A percentile compares a stretch with the other conserved stretches of the same genome.
These are phyloP conservation scores for Desmophyllum pertusum DNA, from an alignment of 92 coral and sea anemone genomes.

Conservation along the genomic window DNA sequence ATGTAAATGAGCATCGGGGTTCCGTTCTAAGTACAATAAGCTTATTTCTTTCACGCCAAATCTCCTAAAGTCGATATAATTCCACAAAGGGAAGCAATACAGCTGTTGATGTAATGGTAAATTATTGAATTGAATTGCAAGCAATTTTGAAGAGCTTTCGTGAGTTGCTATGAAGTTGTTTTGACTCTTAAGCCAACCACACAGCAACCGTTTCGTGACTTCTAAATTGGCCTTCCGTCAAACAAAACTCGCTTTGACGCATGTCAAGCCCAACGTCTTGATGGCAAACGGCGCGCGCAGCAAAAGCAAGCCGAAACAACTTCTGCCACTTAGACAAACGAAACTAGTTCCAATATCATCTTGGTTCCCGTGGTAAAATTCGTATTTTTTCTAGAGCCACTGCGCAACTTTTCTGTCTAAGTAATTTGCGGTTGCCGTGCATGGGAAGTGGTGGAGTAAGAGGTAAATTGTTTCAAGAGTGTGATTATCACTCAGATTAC, in stretches of 20 bases:
- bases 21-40: constrained; percentile 1
- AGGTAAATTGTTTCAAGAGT: constrained; percentile 57
- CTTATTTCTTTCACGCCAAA: background rate
- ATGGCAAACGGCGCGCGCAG: constrained; percentile 40
- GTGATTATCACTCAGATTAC: constrained; percentile 54
- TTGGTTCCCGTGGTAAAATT: constrained; percentile 47
- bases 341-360: constrained; percentile 26
- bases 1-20: constrained; percentile 15
- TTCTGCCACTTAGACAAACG: constrained; percentile 20
- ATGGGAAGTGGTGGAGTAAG: constrained; percentile 41
- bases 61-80: background rate
- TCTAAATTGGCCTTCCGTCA: constrained; percentile 47
- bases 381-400: constrained; percentile 19
- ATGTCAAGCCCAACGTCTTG: constrained; percentile 33
- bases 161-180: constrained; percentile 48
- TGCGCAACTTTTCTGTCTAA: constrained; percentile 17
- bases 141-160: constrained; percentile 25
- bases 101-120: too few species aligned
- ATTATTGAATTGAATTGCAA: background rate
- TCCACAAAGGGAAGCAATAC: background rate
- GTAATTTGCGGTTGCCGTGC: constrained; percentile 49
- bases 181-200: constrained; percentile 38
- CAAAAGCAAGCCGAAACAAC: constrained; percentile 38
- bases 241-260: constrained; percentile 40
- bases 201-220: constrained; percentile 50